Conservation (phyloP, 2,113 vertebrate genomes). For the Hyperopisus bebe region DNA sequence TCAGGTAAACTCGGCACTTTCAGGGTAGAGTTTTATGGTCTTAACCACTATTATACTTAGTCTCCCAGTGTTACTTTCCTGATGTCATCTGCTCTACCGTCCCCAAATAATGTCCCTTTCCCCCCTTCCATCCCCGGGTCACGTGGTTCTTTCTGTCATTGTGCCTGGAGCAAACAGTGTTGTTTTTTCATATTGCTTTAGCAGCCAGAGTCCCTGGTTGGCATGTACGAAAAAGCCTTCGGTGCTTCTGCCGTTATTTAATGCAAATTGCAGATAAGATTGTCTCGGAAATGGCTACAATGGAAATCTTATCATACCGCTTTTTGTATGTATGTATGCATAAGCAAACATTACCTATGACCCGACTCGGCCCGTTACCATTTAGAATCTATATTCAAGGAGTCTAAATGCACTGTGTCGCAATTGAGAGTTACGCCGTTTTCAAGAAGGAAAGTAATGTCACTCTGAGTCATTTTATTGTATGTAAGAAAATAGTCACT, state of each 20-base stretch:
- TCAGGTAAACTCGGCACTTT: not conserved
- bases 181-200: not conserved
- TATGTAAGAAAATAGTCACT: not conserved
- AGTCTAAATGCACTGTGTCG: not conserved
- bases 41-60: not conserved
- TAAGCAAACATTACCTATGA: not conserved
- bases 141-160: not conserved
- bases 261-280: not conserved
- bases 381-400: not conserved
- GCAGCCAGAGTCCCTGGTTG: not conserved
- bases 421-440: not conserved
- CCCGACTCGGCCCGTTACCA: not conserved
- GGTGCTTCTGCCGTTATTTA: not conserved
- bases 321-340: not conserved
- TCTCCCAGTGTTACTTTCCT: not conserved
- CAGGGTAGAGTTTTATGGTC: not conserved
- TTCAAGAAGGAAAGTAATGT: not conserved
- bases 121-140: not conserved
- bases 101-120: not conserved
- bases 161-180: not conserved
- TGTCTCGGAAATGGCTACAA: not conserved
- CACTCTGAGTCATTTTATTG: not conserved
- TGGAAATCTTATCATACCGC: not conserved
- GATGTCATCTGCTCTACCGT: not conserved
- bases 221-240: not conserved